Evolutionary conservation across 2,797 vertebrate species (phyloP).

Genomic region (Oreortyx pictus): DNA sequence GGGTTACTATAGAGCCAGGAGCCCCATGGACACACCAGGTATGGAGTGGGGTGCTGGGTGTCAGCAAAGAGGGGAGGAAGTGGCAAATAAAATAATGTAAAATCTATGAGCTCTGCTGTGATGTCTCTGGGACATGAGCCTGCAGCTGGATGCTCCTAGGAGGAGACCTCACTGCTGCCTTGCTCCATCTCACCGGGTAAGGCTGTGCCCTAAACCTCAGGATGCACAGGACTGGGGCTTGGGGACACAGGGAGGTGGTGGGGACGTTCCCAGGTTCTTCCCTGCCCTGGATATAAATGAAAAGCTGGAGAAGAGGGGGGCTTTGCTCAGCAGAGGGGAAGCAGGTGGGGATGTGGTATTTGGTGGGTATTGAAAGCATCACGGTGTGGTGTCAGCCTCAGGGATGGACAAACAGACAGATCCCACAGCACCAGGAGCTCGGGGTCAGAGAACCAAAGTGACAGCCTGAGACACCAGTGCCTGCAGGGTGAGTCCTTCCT

Average conservation of each 20-base stretch:
- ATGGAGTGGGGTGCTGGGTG: accelerated
- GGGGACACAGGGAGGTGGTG: accelerated
- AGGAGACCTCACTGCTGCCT: accelerated
- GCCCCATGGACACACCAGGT: neutral
- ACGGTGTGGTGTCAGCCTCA: accelerated
- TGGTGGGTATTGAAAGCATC: neutral
- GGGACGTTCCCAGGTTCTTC: neutral
- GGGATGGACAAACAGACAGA: neutral
- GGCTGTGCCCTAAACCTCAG: accelerated
- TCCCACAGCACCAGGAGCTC: accelerated
- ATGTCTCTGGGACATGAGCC: neutral
- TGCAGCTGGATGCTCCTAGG: accelerated
- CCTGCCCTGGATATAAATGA: neutral
- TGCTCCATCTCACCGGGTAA: neutral
- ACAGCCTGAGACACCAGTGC: neutral
- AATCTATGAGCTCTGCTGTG: accelerated
- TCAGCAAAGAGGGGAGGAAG: neutral
- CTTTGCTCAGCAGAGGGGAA: neutral
- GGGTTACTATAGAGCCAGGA: neutral
- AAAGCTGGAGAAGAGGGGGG: no score
- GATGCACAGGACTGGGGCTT: accelerated
- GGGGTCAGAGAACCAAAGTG: neutral
- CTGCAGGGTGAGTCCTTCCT: neutral
- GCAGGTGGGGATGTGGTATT: accelerated
- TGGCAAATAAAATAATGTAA: accelerated